Conservation (phyloP, 2,113 vertebrate species). For the Ursus arctos region DNA sequence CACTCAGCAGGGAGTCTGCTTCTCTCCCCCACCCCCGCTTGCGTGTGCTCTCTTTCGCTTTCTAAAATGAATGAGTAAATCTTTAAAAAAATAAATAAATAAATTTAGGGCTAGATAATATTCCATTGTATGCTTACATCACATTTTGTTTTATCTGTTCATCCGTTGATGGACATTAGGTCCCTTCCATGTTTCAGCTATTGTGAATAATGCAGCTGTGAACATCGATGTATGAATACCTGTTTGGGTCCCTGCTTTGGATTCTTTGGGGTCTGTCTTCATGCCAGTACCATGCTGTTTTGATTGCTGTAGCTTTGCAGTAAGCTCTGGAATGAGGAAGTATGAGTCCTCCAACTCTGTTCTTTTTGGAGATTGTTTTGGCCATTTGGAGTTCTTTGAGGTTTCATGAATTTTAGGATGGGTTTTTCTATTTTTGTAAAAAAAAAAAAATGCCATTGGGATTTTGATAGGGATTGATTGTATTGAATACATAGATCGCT, state of each 20-base stretch:
- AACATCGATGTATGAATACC: background rate
- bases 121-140: background rate
- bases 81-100: background rate
- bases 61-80: background rate
- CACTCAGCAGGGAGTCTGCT: background rate
- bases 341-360: background rate
- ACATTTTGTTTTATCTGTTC: background rate
- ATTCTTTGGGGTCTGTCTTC: background rate
- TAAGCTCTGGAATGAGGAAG: background rate
- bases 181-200: background rate
- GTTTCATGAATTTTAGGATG: background rate
- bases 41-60: background rate
- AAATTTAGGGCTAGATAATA: background rate
- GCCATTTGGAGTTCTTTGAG: background rate
- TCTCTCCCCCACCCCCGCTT: background rate
- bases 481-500: background rate
- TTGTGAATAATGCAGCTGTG: background rate
- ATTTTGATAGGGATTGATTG: background rate
- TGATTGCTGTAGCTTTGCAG: background rate
- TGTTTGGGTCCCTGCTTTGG: background rate
- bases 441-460: background rate
- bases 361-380: background rate
- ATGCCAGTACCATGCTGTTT: background rate
- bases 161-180: too few species aligned
- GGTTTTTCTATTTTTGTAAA: background rate